Evolutionary conservation across 2,113 vertebrate species (phyloP).

Genomic region (cat (Felis catus)): DNA sequence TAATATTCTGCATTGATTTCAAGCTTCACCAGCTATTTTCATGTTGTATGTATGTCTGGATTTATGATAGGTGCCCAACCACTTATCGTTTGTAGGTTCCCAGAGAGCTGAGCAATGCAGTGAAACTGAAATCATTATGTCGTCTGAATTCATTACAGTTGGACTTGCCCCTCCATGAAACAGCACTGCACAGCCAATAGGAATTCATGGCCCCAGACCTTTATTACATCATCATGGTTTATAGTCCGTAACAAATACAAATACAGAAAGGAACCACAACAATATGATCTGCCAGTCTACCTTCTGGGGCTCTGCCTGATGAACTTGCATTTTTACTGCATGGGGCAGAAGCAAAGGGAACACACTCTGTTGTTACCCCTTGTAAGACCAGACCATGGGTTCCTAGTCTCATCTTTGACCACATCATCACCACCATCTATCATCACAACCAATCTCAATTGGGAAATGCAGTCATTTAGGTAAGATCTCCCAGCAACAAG

Average conservation of each 20-base stretch:
- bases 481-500: slow-evolving; percentile 36
- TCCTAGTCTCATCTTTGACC: neutral
- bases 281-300: slow-evolving; percentile 59
- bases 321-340: neutral
- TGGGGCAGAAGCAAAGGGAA: neutral
- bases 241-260: slow-evolving; percentile 84
- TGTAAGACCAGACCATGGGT: neutral
- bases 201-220: slow-evolving; percentile 78
- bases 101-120: slow-evolving; percentile 73
- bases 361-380: neutral
- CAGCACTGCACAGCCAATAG: slow-evolving; percentile 69
- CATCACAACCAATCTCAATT: neutral
- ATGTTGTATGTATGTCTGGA: slow-evolving; percentile 59
- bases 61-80: slow-evolving; percentile 68
- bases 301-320: slow-evolving; percentile 21
- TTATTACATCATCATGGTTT: slow-evolving; percentile 81
- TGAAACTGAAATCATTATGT: slow-evolving; percentile 79
- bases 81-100: slow-evolving; percentile 74
- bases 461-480: slow-evolving; percentile 34
- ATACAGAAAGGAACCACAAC: slow-evolving; percentile 75
- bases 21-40: slow-evolving; percentile 63
- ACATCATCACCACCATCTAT: neutral
- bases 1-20: slow-evolving; percentile 67
- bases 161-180: slow-evolving; percentile 74
- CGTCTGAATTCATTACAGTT: slow-evolving; percentile 72